These are phyloP conservation scores for Drosophila recens DNA, from an alignment of 2,888 invertebrate species.

Conservation along the genomic window DNA sequence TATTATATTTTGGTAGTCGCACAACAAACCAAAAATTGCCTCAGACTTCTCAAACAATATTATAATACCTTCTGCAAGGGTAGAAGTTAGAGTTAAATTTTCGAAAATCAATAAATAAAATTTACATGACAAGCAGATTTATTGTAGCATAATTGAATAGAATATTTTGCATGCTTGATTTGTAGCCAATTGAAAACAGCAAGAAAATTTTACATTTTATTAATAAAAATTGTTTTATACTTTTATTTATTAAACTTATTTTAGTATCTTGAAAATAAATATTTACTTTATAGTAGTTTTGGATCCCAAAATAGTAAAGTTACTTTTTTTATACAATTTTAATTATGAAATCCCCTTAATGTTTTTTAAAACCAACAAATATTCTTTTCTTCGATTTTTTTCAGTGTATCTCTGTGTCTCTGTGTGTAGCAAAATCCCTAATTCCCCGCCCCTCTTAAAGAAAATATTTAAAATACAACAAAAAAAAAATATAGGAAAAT, in stretches of 20 bases:
- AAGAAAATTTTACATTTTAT: not conserved
- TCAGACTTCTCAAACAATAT: not conserved
- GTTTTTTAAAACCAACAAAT: slow-evolving; percentile 63
- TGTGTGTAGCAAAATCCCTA: slow-evolving; percentile 72
- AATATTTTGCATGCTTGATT: slow-evolving; percentile 40
- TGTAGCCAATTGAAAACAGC: slow-evolving; percentile 19
- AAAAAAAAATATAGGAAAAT: slow-evolving; percentile 6
- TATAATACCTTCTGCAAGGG: slow-evolving; percentile 16
- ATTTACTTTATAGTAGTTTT: slow-evolving; percentile 22
- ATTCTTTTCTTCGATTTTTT: slow-evolving; percentile 77
- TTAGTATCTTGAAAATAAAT: no score
- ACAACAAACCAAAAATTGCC: not conserved
- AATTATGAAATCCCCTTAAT: slow-evolving; percentile 55
- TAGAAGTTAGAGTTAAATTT: not conserved
- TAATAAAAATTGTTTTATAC: no score
- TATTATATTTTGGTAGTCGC: not conserved
- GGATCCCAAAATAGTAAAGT: slow-evolving; percentile 8
- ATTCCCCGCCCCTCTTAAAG: slow-evolving; percentile 55
- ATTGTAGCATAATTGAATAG: slow-evolving; percentile 10
- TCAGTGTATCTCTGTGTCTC: slow-evolving; percentile 80
- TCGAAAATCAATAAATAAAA: slow-evolving; percentile 10
- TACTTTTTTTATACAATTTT: slow-evolving; percentile 12
- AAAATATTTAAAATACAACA: slow-evolving; percentile 21
- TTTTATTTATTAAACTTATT: no score
- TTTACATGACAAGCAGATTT: slow-evolving; percentile 7